Conservation (phyloP, 1,140 invertebrate species). For the Spodoptera frugiperda region DNA sequence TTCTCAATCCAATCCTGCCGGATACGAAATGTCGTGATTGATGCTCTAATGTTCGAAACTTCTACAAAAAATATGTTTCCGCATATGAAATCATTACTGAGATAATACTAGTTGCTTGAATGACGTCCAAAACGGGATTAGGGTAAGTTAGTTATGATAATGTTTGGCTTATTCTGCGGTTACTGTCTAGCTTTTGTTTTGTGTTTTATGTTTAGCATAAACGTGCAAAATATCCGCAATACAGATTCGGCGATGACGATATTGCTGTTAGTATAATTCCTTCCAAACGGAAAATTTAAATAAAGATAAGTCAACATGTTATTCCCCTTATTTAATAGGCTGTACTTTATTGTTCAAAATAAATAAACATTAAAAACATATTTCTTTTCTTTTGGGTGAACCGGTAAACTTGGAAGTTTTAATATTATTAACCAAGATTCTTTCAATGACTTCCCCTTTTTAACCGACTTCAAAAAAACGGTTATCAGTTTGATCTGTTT, state of each 20-base stretch:
- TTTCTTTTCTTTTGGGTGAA: no score
- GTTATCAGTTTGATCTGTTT: no score
- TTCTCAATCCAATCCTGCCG: constrained; percentile 76
- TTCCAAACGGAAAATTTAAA: not conserved
- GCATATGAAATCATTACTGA: constrained; percentile 77
- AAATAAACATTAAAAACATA: no score
- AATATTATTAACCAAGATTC: no score
- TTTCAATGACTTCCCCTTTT: no score
- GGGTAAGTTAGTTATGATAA: constrained; percentile 13
- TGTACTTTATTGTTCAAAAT: no score
- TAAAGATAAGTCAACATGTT: not conserved
- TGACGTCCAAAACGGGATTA: constrained; percentile 42
- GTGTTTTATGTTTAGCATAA: constrained; percentile 7
- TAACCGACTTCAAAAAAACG: no score
- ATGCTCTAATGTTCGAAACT: constrained; percentile 58
- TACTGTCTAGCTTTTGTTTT: not conserved
- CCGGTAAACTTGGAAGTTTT: no score
- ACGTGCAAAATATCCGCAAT: constrained; percentile 15
- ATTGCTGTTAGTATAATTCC: not conserved
- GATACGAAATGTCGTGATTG: constrained; percentile 72
- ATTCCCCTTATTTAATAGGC: no score
- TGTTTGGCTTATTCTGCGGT: constrained; percentile 9
- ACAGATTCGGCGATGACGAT: not conserved
- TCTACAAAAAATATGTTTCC: constrained; percentile 62
- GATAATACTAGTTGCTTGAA: constrained; percentile 54